These are phyloP conservation scores for Rhodinocichla rosea DNA, from an alignment of 2,113 vertebrate species.

Conservation along the genomic window DNA sequence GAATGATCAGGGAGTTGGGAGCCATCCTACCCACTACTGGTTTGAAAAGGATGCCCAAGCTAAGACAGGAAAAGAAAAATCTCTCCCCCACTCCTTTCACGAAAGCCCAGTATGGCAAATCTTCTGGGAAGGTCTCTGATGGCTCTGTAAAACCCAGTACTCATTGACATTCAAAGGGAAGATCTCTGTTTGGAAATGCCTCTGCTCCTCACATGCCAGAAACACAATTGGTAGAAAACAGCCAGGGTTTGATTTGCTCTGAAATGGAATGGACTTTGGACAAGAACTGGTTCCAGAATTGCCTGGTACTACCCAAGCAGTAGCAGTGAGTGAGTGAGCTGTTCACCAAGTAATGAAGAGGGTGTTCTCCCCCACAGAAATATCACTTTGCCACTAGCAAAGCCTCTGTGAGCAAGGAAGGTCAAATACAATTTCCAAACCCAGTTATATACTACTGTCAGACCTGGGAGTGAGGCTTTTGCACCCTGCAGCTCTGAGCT, in stretches of 20 bases:
- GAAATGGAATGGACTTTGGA: background rate
- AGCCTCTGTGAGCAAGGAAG: background rate
- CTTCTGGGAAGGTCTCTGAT: background rate
- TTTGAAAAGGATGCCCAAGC: background rate
- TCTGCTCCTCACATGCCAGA: background rate
- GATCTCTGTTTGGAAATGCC: background rate
- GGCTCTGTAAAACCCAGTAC: background rate
- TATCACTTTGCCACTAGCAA: background rate
- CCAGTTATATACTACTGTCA: too few relatives aligned
- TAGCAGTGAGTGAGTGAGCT: background rate
- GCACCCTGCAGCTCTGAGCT: background rate
- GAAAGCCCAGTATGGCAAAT: background rate
- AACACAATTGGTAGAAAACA: background rate
- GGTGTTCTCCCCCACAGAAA: background rate
- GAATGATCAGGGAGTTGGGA: accelerated
- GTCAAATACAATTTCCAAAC: background rate
- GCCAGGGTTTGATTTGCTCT: background rate
- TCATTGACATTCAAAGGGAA: background rate
- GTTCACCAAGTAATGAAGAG: background rate
- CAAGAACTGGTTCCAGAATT: background rate
- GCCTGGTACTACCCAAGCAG: background rate
- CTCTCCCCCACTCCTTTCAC: accelerated
- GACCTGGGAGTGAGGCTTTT: background rate
- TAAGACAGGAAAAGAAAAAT: background rate
- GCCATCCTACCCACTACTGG: background rate